These are phyloP conservation scores for Hyles lineata DNA, from an alignment of 2,888 invertebrate genomes.

Conservation along the genomic window DNA sequence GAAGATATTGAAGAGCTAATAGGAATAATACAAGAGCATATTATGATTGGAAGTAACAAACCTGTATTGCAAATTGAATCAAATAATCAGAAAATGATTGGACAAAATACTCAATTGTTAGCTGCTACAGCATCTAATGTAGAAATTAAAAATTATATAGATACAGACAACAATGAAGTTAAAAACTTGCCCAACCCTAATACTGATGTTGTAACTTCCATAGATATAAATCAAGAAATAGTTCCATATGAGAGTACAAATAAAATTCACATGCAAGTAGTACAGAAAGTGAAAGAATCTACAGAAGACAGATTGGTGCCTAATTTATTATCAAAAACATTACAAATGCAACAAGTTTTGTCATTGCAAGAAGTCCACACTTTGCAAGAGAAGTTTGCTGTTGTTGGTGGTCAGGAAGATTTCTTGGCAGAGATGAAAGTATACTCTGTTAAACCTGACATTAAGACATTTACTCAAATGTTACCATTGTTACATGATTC, in stretches of 20 bases:
- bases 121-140: background rate
- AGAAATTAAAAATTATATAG: background rate
- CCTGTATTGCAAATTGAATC: constrained; percentile 42
- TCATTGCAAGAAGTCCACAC: constrained; percentile 84
- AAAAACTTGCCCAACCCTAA: background rate
- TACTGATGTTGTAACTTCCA: background rate
- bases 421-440: constrained; percentile 90
- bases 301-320: constrained; percentile 74
- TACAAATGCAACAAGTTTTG: constrained; percentile 86
- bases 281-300: constrained; percentile 43
- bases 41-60: constrained; percentile 35
- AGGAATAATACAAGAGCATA: constrained; percentile 57
- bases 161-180: background rate
- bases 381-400: constrained; percentile 88
- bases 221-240: background rate
- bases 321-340: constrained; percentile 86
- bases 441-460: constrained; percentile 88
- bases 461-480: constrained; percentile 92
- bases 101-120: constrained; percentile 29
- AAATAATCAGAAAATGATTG: background rate
- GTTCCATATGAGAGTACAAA: constrained; percentile 21
- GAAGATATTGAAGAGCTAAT: constrained; percentile 84
- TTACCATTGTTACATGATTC: constrained; percentile 89
- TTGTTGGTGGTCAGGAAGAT: constrained; percentile 92
- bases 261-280: constrained; percentile 46